Conservation (phyloP, 1,140 invertebrate genomes). For the Branchinecta lynchi region DNA sequence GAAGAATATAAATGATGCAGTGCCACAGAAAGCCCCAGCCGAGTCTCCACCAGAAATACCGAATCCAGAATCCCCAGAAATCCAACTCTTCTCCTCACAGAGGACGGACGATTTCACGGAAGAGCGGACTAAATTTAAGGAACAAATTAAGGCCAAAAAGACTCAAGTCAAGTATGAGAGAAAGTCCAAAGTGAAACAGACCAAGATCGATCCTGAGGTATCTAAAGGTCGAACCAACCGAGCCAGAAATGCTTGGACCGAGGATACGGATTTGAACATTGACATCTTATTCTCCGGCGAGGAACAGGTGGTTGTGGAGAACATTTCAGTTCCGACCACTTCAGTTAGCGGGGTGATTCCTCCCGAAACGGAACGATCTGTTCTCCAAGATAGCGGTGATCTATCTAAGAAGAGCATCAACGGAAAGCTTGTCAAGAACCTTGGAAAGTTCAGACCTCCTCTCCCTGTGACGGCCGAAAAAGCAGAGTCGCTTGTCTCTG, state of each 20-base stretch:
- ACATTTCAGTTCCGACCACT: neutral
- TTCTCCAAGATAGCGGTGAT: neutral
- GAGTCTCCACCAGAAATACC: neutral
- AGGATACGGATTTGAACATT: neutral
- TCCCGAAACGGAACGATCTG: neutral
- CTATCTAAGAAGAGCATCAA: neutral
- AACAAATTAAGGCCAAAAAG: no score
- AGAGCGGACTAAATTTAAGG: no score
- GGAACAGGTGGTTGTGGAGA: neutral
- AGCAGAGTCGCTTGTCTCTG: neutral
- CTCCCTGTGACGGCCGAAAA: neutral
- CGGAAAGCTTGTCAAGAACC: neutral
- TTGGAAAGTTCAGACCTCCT: neutral
- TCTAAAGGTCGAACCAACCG: no score
- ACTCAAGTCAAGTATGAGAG: no score
- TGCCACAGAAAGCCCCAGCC: neutral
- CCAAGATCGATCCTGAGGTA: no score
- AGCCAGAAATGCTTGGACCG: no score
- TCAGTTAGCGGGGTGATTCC: neutral
- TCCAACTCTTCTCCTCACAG: neutral
- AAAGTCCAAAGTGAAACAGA: no score
- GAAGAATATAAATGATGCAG: neutral
- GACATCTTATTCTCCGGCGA: neutral
- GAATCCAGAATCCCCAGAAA: neutral
- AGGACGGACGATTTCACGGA: no score